phyloP scores from a whole-genome alignment of 2,113 vertebrate species.

The Crotalus viridis region DNA sequence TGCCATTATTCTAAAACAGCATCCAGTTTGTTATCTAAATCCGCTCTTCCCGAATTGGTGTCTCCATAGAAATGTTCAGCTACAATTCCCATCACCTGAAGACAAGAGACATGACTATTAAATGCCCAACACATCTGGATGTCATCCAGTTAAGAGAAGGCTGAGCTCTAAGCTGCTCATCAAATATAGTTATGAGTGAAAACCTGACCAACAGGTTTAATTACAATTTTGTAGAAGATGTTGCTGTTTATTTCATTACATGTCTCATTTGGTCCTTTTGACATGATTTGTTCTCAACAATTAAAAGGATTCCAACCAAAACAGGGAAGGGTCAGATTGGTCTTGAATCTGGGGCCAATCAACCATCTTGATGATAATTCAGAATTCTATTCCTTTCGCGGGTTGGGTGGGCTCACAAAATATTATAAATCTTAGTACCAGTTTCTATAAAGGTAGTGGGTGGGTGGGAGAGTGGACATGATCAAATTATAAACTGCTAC shows the following conservation, averaged over 20 bases:
- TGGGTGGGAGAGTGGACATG: not conserved
- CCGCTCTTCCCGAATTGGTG: not conserved
- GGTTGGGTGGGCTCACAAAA: not conserved
- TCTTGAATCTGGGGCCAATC: not conserved
- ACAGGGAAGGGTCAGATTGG: not conserved
- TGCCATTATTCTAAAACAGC: not conserved
- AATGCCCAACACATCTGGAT: not conserved
- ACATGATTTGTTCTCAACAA: not conserved
- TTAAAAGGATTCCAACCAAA: not conserved
- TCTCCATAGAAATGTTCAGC: not conserved
- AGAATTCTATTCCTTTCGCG: not conserved
- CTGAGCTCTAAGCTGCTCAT: not conserved
- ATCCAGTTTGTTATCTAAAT: not conserved
- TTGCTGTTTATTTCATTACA: not conserved
- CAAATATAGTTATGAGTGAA: not conserved
- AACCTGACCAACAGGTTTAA: not conserved
- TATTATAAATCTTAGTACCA: constrained; percentile 8
- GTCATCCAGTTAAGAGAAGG: not conserved
- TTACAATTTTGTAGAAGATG: not conserved
- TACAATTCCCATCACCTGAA: not conserved
- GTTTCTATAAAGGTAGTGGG: constrained; percentile 12
- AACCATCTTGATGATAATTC: not conserved
- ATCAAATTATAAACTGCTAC: constrained; percentile 23
- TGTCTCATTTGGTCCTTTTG: not conserved
- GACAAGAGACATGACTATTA: not conserved